These are phyloP conservation scores for Adelognathus sp. DNA, from an alignment of 2,888 invertebrate genomes.

Conservation along the genomic window DNA sequence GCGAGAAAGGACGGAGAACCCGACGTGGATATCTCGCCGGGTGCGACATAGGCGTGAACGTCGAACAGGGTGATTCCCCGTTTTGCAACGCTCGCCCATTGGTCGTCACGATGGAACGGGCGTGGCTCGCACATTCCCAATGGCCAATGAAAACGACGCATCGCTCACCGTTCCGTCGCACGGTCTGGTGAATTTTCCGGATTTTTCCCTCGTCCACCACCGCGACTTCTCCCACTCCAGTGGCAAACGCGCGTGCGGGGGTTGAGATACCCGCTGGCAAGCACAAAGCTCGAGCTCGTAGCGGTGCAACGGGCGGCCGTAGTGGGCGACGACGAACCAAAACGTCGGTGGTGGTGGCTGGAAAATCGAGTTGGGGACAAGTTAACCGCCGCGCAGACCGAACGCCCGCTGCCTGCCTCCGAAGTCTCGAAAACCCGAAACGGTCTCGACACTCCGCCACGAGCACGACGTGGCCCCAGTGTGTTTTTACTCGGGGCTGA, in stretches of 20 bases:
- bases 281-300: slow-evolving; percentile 9
- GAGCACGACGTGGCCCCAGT: slow-evolving; percentile 73
- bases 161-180: slow-evolving; percentile 37
- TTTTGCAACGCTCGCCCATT: slow-evolving; percentile 31
- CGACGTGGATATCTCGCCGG: slow-evolving; percentile 18
- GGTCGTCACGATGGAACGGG: slow-evolving; percentile 25
- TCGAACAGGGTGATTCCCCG: slow-evolving; percentile 45
- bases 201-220: slow-evolving; percentile 48
- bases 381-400: slow-evolving; percentile 56
- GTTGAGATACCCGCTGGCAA: slow-evolving; percentile 27
- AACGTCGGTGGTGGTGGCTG: slow-evolving; percentile 53
- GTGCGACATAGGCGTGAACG: slow-evolving; percentile 57
- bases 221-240: slow-evolving; percentile 11
- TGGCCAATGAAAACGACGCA: slow-evolving; percentile 32
- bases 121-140: slow-evolving; percentile 43
- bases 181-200: slow-evolving; percentile 58
- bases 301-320: slow-evolving; percentile 51
- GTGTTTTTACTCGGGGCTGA: slow-evolving; percentile 83
- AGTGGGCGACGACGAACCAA: slow-evolving; percentile 21
- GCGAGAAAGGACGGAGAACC: slow-evolving; percentile 26
- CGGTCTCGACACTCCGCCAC: slow-evolving; percentile 66
- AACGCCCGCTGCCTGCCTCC: too few species aligned
- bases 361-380: slow-evolving; percentile 46
- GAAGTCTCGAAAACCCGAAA: slow-evolving; percentile 54
- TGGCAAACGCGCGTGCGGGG: background rate